Conservation (phyloP, 2,888 invertebrate species). For the Ichneumoninae sp. region DNA sequence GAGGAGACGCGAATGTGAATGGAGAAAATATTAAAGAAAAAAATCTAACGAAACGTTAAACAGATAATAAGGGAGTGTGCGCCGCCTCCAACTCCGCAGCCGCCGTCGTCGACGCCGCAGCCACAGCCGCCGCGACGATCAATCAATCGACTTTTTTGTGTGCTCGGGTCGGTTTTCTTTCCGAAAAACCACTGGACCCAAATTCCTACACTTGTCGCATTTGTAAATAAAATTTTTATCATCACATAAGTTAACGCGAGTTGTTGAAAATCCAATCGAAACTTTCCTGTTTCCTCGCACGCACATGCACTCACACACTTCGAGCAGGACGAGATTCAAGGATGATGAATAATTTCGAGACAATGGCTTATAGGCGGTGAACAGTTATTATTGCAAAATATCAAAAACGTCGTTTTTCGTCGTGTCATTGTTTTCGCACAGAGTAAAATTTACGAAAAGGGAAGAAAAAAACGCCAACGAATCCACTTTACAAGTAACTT, state of each 20-base stretch:
- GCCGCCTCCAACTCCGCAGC: slow-evolving; percentile 33
- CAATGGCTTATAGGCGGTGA: slow-evolving; percentile 20
- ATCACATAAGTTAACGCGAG: slow-evolving; percentile 75
- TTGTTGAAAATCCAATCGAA: background rate
- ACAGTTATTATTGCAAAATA: slow-evolving; percentile 39
- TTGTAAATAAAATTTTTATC: slow-evolving; percentile 84
- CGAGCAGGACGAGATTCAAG: background rate
- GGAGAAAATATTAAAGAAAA: slow-evolving; percentile 35
- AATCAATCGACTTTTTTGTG: slow-evolving; percentile 63
- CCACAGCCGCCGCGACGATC: slow-evolving; percentile 58
- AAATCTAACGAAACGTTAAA: slow-evolving; percentile 35
- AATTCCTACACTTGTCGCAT: slow-evolving; percentile 84
- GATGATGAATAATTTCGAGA: background rate
- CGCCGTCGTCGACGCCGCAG: slow-evolving; percentile 44
- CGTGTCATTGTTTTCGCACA: slow-evolving; percentile 19
- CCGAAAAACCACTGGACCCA: slow-evolving; percentile 79
- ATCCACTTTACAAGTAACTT: slow-evolving; percentile 57
- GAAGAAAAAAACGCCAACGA: slow-evolving; percentile 34
- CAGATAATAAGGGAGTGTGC: slow-evolving; percentile 43
- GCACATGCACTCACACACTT: background rate
- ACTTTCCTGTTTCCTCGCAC: background rate
- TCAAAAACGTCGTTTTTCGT: background rate
- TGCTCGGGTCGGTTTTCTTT: slow-evolving; percentile 76
- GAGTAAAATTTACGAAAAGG: slow-evolving; percentile 19
- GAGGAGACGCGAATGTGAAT: slow-evolving; percentile 54